Conservation (phyloP, 2,888 invertebrate species). For the Leucoma salicis region DNA sequence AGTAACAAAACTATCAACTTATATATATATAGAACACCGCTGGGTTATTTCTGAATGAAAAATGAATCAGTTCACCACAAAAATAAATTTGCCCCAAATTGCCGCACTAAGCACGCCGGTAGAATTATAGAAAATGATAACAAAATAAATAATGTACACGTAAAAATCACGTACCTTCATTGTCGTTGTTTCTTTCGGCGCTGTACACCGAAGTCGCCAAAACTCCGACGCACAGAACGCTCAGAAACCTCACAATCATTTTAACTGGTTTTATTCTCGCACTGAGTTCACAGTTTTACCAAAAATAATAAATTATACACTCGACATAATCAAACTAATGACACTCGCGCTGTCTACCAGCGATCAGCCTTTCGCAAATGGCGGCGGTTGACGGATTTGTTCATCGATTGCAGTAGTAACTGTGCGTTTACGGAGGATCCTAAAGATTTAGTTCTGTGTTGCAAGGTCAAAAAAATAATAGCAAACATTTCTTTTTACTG, state of each 20-base stretch:
- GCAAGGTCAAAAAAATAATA: neutral
- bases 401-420: slow-evolving; percentile 76
- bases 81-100: slow-evolving; percentile 35
- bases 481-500: neutral
- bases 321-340: slow-evolving; percentile 74
- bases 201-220: slow-evolving; percentile 72
- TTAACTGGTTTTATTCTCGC: slow-evolving; percentile 63
- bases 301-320: slow-evolving; percentile 72
- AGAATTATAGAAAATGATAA: slow-evolving; percentile 39
- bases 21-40: slow-evolving; percentile 25
- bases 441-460: neutral
- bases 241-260: slow-evolving; percentile 81
- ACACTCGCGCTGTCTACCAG: slow-evolving; percentile 72
- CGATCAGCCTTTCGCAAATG: slow-evolving; percentile 80
- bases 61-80: slow-evolving; percentile 22
- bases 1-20: slow-evolving; percentile 18
- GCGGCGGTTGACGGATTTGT: slow-evolving; percentile 80
- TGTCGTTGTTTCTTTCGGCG: slow-evolving; percentile 75
- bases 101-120: slow-evolving; percentile 26
- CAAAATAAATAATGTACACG: slow-evolving; percentile 56
- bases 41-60: slow-evolving; percentile 36
- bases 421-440: slow-evolving; percentile 55
- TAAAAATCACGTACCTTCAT: slow-evolving; percentile 72
- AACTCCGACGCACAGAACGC: slow-evolving; percentile 76
- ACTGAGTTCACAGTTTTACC: slow-evolving; percentile 72